Evolutionary conservation across 2,888 invertebrate genomes (phyloP).

Genomic region (Conistra vaccinii): DNA sequence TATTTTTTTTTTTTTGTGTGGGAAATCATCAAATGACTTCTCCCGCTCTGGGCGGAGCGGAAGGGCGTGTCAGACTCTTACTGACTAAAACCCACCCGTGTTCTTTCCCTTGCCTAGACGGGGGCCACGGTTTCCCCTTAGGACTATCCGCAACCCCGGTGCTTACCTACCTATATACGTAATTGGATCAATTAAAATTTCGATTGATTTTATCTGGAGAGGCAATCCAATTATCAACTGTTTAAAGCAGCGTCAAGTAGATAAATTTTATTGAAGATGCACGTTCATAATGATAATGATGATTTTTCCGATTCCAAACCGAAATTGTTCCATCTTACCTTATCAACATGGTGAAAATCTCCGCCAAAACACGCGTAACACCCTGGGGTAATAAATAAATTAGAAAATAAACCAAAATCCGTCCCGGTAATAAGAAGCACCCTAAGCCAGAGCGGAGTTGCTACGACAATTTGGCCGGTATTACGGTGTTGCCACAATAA

Average conservation of each 20-base stretch:
- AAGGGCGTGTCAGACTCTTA: too few relatives aligned
- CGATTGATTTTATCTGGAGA: not conserved
- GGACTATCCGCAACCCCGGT: too few relatives aligned
- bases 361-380: not conserved
- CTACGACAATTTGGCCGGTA: slow-evolving; percentile 40
- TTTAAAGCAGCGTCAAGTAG: not conserved
- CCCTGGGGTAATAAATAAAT: slow-evolving; percentile 48
- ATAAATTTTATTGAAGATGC: not conserved
- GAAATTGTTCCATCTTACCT: not conserved
- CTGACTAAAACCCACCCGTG: too few relatives aligned
- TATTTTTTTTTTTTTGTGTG: too few relatives aligned
- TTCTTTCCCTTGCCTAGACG: too few relatives aligned
- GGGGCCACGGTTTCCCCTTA: too few relatives aligned
- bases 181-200: not conserved
- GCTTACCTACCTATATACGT: not conserved
- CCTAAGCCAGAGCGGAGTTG: slow-evolving; percentile 20
- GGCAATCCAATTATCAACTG: not conserved
- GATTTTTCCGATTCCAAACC: not conserved
- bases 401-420: slow-evolving; percentile 42
- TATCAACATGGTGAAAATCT: not conserved
- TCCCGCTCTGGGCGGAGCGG: too few relatives aligned
- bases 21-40: too few relatives aligned
- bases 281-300: not conserved
- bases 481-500: slow-evolving; percentile 34
- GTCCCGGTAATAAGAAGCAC: slow-evolving; percentile 31